Evolutionary conservation across 2,888 invertebrate species (phyloP).

Genomic region (Orchestes rusci): DNA sequence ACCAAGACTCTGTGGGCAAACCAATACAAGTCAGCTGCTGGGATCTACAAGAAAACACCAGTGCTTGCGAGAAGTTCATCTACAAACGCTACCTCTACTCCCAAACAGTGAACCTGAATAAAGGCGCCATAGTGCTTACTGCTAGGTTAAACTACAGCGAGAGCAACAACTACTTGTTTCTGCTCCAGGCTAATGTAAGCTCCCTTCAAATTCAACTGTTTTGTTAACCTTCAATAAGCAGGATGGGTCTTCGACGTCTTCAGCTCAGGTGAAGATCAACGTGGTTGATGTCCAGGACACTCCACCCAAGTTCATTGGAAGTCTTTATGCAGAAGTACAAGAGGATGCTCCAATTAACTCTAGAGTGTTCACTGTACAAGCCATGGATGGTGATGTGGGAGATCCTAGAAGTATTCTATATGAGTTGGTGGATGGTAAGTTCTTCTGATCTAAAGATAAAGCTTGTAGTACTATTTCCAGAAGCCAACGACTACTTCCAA

Average conservation of each 20-base stretch:
- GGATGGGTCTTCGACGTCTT: constrained; percentile 73
- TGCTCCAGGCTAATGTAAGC: constrained; percentile 68
- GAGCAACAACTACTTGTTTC: constrained; percentile 69
- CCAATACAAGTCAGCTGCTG: constrained; percentile 67
- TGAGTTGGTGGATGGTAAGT: constrained; percentile 74
- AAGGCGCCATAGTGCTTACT: constrained; percentile 64
- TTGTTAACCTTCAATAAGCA: no score
- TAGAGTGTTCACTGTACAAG: constrained; percentile 68
- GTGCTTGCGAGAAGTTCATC: constrained; percentile 68
- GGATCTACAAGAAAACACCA: constrained; percentile 56
- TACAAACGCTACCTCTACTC: constrained; percentile 52
- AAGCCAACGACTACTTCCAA: constrained; percentile 79
- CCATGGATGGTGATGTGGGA: constrained; percentile 78
- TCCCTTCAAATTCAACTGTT: no score
- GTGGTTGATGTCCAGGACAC: constrained; percentile 82
- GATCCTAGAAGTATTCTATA: constrained; percentile 71
- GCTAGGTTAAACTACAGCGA: constrained; percentile 69
- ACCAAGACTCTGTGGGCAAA: constrained; percentile 74
- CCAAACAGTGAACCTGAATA: constrained; percentile 62
- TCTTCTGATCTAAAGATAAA: no score
- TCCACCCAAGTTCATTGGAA: constrained; percentile 76
- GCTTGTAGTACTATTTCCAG: no score
- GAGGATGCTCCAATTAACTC: constrained; percentile 83
- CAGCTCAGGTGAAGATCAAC: constrained; percentile 67
- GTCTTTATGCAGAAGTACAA: constrained; percentile 67